Conservation (phyloP, 2,113 vertebrate species). For the Bostrychus sinensis region DNA sequence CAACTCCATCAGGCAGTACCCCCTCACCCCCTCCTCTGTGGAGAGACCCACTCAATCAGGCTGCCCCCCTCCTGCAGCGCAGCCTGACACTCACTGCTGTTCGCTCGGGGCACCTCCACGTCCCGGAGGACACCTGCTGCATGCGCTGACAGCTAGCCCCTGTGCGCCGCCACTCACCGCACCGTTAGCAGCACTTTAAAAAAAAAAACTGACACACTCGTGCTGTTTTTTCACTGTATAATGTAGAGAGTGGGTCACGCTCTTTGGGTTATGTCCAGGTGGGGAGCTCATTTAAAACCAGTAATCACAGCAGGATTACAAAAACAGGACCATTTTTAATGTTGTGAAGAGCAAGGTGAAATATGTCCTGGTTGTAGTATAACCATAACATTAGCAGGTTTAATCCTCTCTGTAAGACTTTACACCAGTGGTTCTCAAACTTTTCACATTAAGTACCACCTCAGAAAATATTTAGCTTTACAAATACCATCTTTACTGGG, state of each 20-base stretch:
- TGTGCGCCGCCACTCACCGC: conserved; percentile 16
- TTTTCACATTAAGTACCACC: no score
- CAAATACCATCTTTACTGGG: no score
- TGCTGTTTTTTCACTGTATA: neutral
- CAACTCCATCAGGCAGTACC: no score
- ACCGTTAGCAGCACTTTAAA: conserved; percentile 30
- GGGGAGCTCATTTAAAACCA: conserved; percentile 4
- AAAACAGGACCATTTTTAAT: neutral
- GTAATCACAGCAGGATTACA: neutral
- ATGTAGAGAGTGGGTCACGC: neutral
- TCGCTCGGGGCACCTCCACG: conserved; percentile 34
- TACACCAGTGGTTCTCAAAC: no score
- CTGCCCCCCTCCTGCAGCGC: conserved; percentile 45
- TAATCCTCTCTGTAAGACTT: no score
- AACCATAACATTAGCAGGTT: no score
- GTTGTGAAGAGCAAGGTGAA: conserved; percentile 16
- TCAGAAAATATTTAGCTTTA: no score
- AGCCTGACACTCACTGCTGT: conserved; percentile 47
- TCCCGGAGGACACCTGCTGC: conserved; percentile 43
- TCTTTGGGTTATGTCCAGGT: conserved; percentile 1
- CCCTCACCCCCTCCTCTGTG: no score
- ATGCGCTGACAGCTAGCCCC: conserved; percentile 25
- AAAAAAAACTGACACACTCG: neutral
- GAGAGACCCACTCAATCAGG: conserved; percentile 45
- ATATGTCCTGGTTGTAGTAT: neutral